phyloP scores from a whole-genome alignment of 2,113 vertebrate genomes.

The Candoia aspera region DNA sequence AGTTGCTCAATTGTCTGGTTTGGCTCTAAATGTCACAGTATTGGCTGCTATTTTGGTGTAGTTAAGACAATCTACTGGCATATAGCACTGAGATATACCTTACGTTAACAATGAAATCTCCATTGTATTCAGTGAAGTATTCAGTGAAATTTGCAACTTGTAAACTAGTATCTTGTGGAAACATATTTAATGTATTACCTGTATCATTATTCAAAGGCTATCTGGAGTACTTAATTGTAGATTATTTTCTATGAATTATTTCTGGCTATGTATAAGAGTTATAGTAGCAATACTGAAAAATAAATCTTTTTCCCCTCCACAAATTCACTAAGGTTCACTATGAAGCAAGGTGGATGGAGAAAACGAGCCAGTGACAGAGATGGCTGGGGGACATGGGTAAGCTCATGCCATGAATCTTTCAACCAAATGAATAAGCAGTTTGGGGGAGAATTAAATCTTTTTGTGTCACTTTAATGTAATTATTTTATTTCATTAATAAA shows the following conservation, averaged over 20 bases:
- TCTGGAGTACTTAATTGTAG: neutral
- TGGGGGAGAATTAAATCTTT: neutral
- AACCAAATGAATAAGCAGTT: conserved; percentile 17
- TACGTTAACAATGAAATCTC: neutral
- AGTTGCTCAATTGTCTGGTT: neutral
- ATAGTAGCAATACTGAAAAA: conserved; percentile 9
- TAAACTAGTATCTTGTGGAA: neutral
- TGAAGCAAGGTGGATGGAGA: conserved; percentile 96
- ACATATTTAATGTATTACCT: neutral
- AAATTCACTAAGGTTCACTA: conserved; percentile 82
- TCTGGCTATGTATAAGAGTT: neutral
- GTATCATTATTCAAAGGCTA: neutral
- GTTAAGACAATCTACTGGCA: neutral
- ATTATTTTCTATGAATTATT: neutral
- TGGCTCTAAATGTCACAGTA: neutral
- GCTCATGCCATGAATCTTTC: conserved; percentile 56
- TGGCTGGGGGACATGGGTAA: conserved; percentile 90
- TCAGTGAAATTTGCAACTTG: neutral
- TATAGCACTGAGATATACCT: neutral
- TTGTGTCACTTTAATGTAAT: neutral
- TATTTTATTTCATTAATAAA: neutral
- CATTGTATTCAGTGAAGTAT: neutral
- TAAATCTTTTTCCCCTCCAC: conserved; percentile 39
- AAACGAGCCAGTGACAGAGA: conserved; percentile 86
- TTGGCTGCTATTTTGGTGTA: neutral